A percentile compares a stretch with the other conserved stretches of the same genome.
Evolutionary conservation across 2,797 vertebrate genomes (phyloP).

Genomic region (Galago senegalensis): DNA sequence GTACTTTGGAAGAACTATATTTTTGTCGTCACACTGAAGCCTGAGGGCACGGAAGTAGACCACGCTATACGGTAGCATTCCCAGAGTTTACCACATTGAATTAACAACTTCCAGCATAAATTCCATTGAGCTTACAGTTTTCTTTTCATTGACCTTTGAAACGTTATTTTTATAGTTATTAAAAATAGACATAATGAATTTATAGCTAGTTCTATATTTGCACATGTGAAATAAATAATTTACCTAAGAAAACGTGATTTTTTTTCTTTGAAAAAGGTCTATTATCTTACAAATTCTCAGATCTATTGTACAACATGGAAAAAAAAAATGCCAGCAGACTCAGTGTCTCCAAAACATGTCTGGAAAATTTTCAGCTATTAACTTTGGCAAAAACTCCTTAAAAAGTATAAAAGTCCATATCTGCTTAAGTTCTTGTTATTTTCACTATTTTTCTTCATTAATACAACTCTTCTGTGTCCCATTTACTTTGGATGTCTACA

Average conservation of each 20-base stretch:
- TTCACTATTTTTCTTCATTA: not conserved
- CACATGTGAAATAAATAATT: constrained; percentile 40
- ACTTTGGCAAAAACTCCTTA: not conserved
- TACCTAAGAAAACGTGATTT: not conserved
- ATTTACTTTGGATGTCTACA: not conserved
- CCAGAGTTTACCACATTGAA: constrained; percentile 3
- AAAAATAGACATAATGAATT: not conserved
- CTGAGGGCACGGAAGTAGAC: not conserved
- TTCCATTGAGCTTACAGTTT: not conserved
- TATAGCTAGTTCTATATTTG: constrained; percentile 13
- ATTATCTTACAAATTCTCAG: not conserved
- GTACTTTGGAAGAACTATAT: not conserved
- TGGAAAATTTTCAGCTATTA: not conserved
- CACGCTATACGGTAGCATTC: not conserved
- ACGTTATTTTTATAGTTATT: constrained; percentile 11
- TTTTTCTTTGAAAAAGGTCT: not conserved
- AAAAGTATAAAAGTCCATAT: not conserved
- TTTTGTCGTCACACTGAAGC: not conserved
- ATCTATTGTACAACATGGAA: not conserved
- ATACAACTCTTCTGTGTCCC: not conserved
- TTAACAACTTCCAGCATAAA: not conserved
- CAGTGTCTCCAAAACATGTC: not conserved
- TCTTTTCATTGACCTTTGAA: constrained; percentile 5
- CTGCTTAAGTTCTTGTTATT: not conserved
- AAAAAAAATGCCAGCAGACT: not conserved